phyloP scores from a whole-genome alignment of 1,140 invertebrate species.

The Tetramorium alpestre region DNA sequence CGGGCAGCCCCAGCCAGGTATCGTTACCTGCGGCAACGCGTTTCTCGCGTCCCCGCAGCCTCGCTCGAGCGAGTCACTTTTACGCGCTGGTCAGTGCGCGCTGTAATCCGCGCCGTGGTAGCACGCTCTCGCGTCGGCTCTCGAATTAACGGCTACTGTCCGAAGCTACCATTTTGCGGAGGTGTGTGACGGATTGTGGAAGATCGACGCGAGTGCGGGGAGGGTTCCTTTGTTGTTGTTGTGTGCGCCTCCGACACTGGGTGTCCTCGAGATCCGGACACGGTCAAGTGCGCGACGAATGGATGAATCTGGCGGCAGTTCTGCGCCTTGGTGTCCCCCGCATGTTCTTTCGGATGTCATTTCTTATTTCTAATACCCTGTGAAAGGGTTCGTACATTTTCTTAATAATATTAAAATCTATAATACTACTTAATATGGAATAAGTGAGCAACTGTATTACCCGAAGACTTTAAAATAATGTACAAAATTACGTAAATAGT shows the following conservation, averaged over 20 bases:
- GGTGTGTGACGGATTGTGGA: background rate
- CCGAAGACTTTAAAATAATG: background rate
- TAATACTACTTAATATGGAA: background rate
- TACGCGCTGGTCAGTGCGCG: constrained; percentile 26
- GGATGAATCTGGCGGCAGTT: background rate
- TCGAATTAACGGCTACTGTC: background rate
- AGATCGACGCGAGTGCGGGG: background rate
- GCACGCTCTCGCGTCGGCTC: background rate
- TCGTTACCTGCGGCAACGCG: constrained; percentile 51
- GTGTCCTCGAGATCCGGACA: background rate
- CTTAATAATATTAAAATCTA: background rate
- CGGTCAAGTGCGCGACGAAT: constrained; percentile 8
- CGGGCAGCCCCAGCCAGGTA: constrained; percentile 56
- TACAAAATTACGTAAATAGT: background rate
- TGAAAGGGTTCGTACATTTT: background rate
- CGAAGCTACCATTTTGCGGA: constrained; percentile 22
- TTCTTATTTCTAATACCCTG: background rate
- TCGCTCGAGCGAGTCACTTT: constrained; percentile 59
- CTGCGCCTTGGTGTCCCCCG: background rate
- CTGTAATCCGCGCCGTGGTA: constrained; percentile 13
- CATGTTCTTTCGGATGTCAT: background rate
- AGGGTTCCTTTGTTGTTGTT: constrained; percentile 15
- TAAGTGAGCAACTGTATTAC: background rate
- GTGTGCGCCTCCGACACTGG: background rate
- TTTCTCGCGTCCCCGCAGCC: constrained; percentile 16